phyloP scores from a whole-genome alignment of 2,797 vertebrate species.

The Chiloscyllium punctatum region DNA sequence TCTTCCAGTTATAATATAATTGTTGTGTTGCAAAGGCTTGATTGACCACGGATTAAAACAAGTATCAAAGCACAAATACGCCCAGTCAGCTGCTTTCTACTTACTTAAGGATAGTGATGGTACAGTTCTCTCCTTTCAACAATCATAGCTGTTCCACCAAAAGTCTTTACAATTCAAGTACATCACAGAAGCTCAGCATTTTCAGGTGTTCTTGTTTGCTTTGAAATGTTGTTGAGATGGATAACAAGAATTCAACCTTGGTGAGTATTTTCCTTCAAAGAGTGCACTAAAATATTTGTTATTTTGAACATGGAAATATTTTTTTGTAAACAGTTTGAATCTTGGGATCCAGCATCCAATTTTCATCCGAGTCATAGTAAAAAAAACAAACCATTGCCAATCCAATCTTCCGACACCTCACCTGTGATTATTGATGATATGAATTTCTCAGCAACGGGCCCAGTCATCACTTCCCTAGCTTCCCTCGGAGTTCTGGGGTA shows the following conservation, averaged over 20 bases:
- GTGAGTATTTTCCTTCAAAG: background rate
- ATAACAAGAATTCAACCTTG: background rate
- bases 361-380: background rate
- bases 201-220: background rate
- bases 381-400: background rate
- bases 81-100: background rate
- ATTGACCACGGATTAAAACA: background rate
- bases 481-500: too few relatives aligned
- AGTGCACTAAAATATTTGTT: too few relatives aligned
- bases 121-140: background rate
- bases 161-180: background rate
- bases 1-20: background rate
- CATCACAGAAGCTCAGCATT: background rate
- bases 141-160: background rate
- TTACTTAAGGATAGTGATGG: background rate
- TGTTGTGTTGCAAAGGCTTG: background rate
- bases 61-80: background rate
- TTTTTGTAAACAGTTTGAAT: background rate
- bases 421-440: too few relatives aligned
- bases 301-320: background rate
- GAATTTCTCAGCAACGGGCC: too few relatives aligned
- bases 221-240: background rate
- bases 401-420: background rate
- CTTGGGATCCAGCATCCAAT: background rate
- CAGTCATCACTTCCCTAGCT: too few relatives aligned